phyloP scores from a whole-genome alignment of 2,888 invertebrate genomes.

The Helobdella robusta region DNA sequence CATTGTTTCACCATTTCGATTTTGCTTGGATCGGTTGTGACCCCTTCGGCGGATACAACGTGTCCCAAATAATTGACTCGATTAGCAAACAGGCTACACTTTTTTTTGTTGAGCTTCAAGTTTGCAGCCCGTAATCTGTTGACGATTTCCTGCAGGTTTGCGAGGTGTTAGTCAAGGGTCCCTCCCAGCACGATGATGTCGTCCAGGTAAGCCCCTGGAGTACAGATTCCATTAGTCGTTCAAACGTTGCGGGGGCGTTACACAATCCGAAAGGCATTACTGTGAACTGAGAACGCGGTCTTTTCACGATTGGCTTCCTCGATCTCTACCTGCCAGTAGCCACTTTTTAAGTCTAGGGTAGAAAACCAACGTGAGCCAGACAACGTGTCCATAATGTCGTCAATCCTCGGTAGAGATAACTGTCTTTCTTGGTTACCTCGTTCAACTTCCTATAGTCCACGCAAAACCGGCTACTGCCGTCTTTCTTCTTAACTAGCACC shows the following conservation, averaged over 20 bases:
- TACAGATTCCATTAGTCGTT: slow-evolving; percentile 21
- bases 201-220: slow-evolving; percentile 26
- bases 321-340: slow-evolving; percentile 37
- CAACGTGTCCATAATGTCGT: too few species aligned
- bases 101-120: slow-evolving; percentile 14
- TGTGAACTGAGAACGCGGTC: slow-evolving; percentile 28
- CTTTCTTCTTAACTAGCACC: too few species aligned
- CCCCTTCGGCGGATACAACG: slow-evolving; percentile 19
- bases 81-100: slow-evolving; percentile 25
- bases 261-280: slow-evolving; percentile 22
- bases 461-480: too few species aligned
- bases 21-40: slow-evolving; percentile 23
- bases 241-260: slow-evolving; percentile 23
- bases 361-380: slow-evolving; percentile 33
- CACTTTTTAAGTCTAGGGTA: slow-evolving; percentile 33
- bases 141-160: neutral
- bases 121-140: neutral
- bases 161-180: slow-evolving; percentile 11
- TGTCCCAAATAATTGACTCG: slow-evolving; percentile 26
- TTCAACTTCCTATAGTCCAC: slow-evolving; percentile 32
- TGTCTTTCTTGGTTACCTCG: slow-evolving; percentile 30
- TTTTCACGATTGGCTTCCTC: slow-evolving; percentile 9
- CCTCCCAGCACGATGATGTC: slow-evolving; percentile 25
- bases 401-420: too few species aligned
- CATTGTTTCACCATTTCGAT: slow-evolving; percentile 14